These are phyloP conservation scores for Pammene aurita DNA, from an alignment of 2,888 invertebrate genomes.

Conservation along the genomic window DNA sequence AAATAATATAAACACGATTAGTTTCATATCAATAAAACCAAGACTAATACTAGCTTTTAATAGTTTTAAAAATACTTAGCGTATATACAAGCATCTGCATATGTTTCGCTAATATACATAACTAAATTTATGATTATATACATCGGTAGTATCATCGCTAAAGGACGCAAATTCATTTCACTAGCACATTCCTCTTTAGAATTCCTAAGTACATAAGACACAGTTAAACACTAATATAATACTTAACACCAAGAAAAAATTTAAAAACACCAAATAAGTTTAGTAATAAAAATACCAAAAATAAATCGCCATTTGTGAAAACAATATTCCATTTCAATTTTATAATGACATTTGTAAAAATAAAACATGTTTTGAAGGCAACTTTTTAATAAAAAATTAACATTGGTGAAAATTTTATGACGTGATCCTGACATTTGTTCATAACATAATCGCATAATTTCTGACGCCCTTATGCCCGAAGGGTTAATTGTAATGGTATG, in stretches of 20 bases:
- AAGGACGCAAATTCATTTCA: constrained; percentile 51
- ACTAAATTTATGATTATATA: constrained; percentile 34
- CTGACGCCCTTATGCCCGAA: too few relatives aligned
- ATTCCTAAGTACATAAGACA: constrained; percentile 29
- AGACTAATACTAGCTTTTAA: constrained; percentile 9
- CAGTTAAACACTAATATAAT: constrained; percentile 21
- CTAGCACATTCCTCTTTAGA: constrained; percentile 29
- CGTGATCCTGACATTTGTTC: too few relatives aligned
- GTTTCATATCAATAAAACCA: not conserved
- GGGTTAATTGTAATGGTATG: too few relatives aligned
- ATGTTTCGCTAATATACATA: constrained; percentile 12
- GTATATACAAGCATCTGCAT: constrained; percentile 30
- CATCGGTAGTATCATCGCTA: constrained; percentile 42
- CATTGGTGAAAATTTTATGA: too few relatives aligned
- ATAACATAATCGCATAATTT: too few relatives aligned
- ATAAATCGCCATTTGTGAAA: too few relatives aligned
- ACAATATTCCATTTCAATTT: not conserved
- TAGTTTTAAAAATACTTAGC: constrained; percentile 21
- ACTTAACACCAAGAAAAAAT: constrained; percentile 9
- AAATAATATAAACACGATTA: not conserved
- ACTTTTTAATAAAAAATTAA: too few relatives aligned
- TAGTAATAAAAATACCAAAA: too few relatives aligned
- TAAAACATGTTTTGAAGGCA: not conserved
- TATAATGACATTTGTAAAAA: not conserved
- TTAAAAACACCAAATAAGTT: not conserved